These are phyloP conservation scores for Montipora cactus DNA, from an alignment of 64 coral and sea anemone species.

Conservation along the genomic window DNA sequence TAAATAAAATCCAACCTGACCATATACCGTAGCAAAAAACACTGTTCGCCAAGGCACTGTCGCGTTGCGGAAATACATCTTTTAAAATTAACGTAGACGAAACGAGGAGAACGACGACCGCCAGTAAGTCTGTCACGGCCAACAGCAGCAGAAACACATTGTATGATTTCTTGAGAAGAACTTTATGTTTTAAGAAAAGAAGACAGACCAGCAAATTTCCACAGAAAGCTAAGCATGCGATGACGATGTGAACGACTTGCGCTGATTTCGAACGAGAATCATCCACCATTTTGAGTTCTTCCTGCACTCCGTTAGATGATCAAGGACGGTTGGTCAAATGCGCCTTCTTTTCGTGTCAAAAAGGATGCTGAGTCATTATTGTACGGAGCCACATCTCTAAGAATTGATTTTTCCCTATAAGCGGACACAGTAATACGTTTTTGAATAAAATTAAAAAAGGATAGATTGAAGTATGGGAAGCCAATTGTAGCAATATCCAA, in stretches of 20 bases:
- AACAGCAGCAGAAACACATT: conserved; percentile 51
- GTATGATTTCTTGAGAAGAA: conserved; percentile 58
- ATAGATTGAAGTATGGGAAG: no score
- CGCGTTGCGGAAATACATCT: neutral
- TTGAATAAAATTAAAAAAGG: no score
- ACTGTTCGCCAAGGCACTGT: neutral
- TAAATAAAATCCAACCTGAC: conserved; percentile 58
- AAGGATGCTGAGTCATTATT: no score
- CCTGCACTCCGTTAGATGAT: neutral
- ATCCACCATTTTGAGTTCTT: neutral
- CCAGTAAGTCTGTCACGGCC: conserved; percentile 40
- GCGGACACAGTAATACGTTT: no score
- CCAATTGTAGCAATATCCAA: no score
- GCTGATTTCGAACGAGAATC: neutral
- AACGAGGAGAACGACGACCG: neutral
- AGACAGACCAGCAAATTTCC: conserved; percentile 54
- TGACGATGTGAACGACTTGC: neutral
- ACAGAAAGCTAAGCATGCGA: conserved; percentile 37
- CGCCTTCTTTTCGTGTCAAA: neutral
- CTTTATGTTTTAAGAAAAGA: conserved; percentile 60
- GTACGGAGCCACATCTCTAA: neutral
- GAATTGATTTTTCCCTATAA: neutral
- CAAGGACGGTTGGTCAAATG: neutral
- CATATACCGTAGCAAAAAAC: conserved; percentile 25
- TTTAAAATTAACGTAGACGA: conserved; percentile 15